These are phyloP conservation scores for Tigriopus californicus DNA, from an alignment of 2,888 invertebrate species.

Conservation along the genomic window DNA sequence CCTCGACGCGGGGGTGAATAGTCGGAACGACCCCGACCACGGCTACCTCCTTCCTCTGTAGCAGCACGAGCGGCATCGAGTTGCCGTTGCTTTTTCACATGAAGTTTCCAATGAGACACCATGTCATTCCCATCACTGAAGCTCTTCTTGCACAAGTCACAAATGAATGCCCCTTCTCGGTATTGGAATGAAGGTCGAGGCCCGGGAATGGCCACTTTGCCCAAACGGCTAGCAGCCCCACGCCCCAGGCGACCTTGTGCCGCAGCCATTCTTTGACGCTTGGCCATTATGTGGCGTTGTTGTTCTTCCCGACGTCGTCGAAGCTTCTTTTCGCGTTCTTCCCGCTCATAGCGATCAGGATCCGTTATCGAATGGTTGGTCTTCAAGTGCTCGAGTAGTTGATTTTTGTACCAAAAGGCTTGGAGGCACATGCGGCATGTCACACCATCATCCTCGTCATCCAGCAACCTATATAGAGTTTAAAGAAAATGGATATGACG, in stretches of 20 bases:
- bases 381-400: constrained; percentile 10
- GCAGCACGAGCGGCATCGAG: neutral
- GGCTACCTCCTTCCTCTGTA: neutral
- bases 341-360: constrained; percentile 12
- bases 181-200: constrained; percentile 13
- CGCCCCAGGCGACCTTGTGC: neutral
- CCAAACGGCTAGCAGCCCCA: neutral
- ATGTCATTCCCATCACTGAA: constrained; percentile 15
- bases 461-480: no score
- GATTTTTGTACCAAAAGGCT: constrained; percentile 12
- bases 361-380: constrained; percentile 9
- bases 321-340: constrained; percentile 13
- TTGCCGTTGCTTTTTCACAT: constrained; percentile 7
- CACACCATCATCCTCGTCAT: constrained; percentile 13
- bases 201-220: neutral
- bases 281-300: constrained; percentile 5
- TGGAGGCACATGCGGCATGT: constrained; percentile 11
- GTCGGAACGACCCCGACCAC: neutral
- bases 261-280: neutral
- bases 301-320: constrained; percentile 9
- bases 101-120: constrained; percentile 14
- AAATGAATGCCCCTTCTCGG: constrained; percentile 12
- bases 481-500: no score
- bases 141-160: constrained; percentile 12
- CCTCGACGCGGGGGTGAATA: neutral